phyloP scores from a whole-genome alignment of 2,888 invertebrate species.

The Oligia latruncula region DNA sequence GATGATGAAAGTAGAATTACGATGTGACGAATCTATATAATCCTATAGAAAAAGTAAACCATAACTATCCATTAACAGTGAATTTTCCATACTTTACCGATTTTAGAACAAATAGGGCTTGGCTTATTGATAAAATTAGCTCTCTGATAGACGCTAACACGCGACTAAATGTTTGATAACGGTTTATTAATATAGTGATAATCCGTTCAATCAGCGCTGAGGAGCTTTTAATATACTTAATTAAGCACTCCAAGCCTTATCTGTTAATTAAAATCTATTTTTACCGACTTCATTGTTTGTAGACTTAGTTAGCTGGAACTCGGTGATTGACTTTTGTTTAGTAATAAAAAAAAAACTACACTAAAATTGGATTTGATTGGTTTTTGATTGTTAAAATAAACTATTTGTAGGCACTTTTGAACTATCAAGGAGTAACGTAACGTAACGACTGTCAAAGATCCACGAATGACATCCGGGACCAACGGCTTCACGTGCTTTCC shows the following conservation, averaged over 20 bases:
- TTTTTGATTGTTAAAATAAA: no score
- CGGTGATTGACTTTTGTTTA: not conserved
- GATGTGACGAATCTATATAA: no score
- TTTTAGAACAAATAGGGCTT: slow-evolving; percentile 15
- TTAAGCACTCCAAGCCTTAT: slow-evolving; percentile 58
- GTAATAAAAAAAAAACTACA: no score
- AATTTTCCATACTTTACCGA: not conserved
- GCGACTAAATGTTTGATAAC: slow-evolving; percentile 51
- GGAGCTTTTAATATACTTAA: slow-evolving; percentile 60
- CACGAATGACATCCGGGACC: no score
- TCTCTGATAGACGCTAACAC: slow-evolving; percentile 27
- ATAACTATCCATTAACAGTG: not conserved
- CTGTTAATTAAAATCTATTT: slow-evolving; percentile 62
- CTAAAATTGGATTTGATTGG: no score
- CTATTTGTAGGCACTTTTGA: no score
- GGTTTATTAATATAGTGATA: slow-evolving; percentile 65
- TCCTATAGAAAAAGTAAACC: no score
- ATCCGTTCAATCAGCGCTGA: slow-evolving; percentile 54
- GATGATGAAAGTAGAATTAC: no score
- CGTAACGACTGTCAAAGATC: no score
- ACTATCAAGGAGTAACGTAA: no score
- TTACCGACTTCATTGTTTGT: not conserved
- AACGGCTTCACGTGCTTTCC: no score
- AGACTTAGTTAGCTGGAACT: not conserved
- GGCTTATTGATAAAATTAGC: slow-evolving; percentile 28